phyloP scores from a whole-genome alignment of 2,797 vertebrate genomes.

The Darevskia mixta region DNA sequence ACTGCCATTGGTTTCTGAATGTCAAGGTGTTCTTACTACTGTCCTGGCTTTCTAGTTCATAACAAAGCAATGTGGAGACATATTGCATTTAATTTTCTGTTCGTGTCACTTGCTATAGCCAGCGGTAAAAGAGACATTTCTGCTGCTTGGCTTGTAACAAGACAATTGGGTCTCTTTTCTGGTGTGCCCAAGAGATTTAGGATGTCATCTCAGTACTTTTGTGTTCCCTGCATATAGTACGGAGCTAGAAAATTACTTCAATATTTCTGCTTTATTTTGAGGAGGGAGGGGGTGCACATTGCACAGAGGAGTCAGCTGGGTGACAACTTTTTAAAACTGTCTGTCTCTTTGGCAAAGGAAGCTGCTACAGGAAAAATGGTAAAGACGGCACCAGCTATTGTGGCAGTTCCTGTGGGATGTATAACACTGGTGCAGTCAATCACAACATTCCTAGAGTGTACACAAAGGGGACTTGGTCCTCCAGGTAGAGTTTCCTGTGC shows the following conservation, averaged over 20 bases:
- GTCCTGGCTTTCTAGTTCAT: constrained; percentile 21
- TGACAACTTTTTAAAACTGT: not conserved
- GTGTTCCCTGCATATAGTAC: constrained; percentile 11
- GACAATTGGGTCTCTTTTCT: constrained; percentile 29
- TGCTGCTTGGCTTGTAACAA: constrained; percentile 23
- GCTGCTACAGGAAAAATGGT: not conserved
- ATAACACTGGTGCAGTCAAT: no score
- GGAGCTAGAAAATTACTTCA: constrained; percentile 17
- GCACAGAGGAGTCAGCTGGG: not conserved
- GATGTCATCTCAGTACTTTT: constrained; percentile 18
- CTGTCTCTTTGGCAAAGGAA: not conserved
- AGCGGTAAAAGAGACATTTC: constrained; percentile 33
- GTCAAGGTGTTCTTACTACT: constrained; percentile 38
- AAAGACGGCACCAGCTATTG: no score
- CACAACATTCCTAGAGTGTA: no score
- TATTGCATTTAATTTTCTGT: constrained; percentile 37
- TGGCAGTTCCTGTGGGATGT: no score
- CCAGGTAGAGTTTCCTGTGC: no score
- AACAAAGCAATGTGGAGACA: constrained; percentile 40
- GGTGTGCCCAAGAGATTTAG: constrained; percentile 30
- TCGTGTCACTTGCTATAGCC: constrained; percentile 48
- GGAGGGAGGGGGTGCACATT: not conserved
- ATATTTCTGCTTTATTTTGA: constrained; percentile 32
- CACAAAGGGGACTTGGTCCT: no score
- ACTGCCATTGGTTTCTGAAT: constrained; percentile 43